Conservation (phyloP, 2,888 invertebrate species). For the Synanthedon myopaeformis region DNA sequence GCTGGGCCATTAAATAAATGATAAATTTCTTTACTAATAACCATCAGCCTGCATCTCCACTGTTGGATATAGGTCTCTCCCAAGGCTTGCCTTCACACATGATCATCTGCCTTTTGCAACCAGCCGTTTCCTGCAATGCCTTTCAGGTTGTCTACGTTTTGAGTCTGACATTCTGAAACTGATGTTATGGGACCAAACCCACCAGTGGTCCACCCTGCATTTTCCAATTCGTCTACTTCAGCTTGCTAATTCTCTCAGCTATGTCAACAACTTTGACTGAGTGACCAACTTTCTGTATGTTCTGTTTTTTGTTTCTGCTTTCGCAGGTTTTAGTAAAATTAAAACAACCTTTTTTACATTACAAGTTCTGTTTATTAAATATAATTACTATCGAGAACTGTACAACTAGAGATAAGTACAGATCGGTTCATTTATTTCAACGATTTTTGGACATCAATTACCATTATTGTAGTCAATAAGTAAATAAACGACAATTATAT, state of each 20-base stretch:
- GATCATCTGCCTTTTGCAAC: not conserved
- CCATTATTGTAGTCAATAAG: not conserved
- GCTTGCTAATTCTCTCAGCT: no score
- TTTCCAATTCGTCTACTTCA: no score
- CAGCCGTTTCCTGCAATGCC: no score
- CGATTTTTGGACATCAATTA: not conserved
- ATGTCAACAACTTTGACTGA: no score
- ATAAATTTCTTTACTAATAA: not conserved
- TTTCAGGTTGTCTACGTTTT: no score
- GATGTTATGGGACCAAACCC: no score
- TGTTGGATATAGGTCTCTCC: not conserved
- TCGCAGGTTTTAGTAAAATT: no score
- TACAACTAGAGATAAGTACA: constrained; percentile 55
- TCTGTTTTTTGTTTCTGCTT: no score
- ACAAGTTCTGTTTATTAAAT: constrained; percentile 11
- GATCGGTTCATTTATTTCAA: constrained; percentile 24
- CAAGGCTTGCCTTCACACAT: not conserved
- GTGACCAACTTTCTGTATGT: no score
- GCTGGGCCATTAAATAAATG: no score
- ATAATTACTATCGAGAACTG: constrained; percentile 36
- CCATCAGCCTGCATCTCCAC: not conserved
- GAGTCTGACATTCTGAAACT: no score
- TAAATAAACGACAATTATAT: constrained; percentile 25
- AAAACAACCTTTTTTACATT: constrained; percentile 19
- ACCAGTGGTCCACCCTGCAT: no score